These are phyloP conservation scores for Neogale vison DNA, from an alignment of 2,113 vertebrate species.

Conservation along the genomic window DNA sequence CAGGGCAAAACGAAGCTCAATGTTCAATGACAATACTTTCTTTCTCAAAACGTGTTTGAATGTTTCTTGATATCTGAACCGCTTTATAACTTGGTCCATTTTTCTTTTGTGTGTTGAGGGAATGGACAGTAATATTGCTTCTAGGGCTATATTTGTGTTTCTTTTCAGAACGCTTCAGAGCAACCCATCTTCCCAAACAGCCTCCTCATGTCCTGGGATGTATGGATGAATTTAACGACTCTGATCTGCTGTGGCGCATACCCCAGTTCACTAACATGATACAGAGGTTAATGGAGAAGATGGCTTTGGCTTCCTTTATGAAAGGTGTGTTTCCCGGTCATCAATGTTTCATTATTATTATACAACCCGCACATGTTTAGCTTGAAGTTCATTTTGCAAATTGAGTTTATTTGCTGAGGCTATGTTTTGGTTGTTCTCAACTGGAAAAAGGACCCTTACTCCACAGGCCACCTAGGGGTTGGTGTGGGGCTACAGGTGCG, in stretches of 20 bases:
- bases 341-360: not conserved
- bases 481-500: not conserved
- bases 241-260: conserved; percentile 77
- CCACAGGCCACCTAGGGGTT: not conserved
- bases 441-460: not conserved
- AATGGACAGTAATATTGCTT: conserved; percentile 81
- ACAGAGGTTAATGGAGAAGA: conserved; percentile 88
- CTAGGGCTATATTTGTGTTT: conserved; percentile 69
- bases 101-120: conserved; percentile 77
- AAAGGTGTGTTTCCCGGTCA: conserved; percentile 44
- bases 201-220: conserved; percentile 53
- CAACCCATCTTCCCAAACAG: accelerated
- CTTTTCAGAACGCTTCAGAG: accelerated
- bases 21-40: not conserved
- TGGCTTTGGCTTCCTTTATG: conserved; percentile 76
- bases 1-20: not conserved
- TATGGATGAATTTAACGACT: conserved; percentile 60
- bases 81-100: not conserved
- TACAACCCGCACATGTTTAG: not conserved
- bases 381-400: not conserved
- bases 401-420: not conserved
- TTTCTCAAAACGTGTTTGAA: not conserved
- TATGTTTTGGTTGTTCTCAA: not conserved
- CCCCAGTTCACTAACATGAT: conserved; percentile 85
- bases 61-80: not conserved